These are phyloP conservation scores for Medauroidea extradentata DNA, from an alignment of 1,140 invertebrate species.

Conservation along the genomic window DNA sequence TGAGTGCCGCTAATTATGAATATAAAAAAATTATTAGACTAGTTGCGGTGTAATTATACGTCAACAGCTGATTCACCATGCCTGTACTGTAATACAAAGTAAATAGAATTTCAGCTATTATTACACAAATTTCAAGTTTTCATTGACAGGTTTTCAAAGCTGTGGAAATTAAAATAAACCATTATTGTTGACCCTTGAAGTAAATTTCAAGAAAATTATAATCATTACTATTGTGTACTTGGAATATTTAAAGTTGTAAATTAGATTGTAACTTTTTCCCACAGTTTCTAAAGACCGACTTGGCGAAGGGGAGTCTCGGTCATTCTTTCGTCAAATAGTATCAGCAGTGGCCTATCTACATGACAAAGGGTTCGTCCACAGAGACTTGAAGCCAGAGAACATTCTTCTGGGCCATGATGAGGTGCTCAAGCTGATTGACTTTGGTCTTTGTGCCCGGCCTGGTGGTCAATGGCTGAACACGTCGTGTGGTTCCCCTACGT, in stretches of 20 bases:
- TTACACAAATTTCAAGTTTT: no score
- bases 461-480: slow-evolving; percentile 68
- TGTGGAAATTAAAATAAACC: no score
- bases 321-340: slow-evolving; percentile 75
- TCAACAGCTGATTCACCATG: no score
- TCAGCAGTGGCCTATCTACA: slow-evolving; percentile 75
- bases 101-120: no score
- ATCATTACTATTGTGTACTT: background rate
- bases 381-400: slow-evolving; percentile 85
- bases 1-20: no score
- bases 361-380: slow-evolving; percentile 67
- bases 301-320: slow-evolving; percentile 62
- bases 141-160: no score
- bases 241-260: background rate
- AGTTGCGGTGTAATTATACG: no score
- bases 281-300: slow-evolving; percentile 64
- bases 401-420: slow-evolving; percentile 73
- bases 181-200: no score
- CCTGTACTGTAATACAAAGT: no score
- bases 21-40: no score
- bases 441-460: slow-evolving; percentile 83
- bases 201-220: no score
- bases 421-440: slow-evolving; percentile 84
- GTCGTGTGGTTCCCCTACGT: slow-evolving; percentile 77
- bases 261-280: slow-evolving; percentile 22